These are phyloP conservation scores for Mixornis gularis DNA, from an alignment of 2,113 vertebrate species.

Conservation along the genomic window DNA sequence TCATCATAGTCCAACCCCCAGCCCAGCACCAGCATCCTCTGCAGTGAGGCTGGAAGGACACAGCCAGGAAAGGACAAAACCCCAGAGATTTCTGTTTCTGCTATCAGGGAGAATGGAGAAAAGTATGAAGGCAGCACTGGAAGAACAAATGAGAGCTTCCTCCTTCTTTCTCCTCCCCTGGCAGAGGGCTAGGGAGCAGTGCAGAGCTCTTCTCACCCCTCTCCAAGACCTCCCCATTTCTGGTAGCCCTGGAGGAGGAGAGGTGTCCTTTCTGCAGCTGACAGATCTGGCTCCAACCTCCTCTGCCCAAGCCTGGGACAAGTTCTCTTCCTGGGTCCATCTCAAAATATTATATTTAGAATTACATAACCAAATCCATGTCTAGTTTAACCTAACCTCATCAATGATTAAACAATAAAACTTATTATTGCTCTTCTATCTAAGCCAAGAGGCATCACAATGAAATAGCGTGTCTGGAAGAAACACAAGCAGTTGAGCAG, in stretches of 20 bases:
- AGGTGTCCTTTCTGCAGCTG: not conserved
- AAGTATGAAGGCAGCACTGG: not conserved
- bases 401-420: conserved; percentile 44
- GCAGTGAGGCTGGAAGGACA: not conserved
- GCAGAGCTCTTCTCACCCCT: not conserved
- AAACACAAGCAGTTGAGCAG: not conserved
- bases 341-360: not conserved
- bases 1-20: not conserved
- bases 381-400: conserved; percentile 20
- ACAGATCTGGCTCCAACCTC: not conserved
- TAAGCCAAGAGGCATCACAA: not conserved
- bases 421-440: not conserved
- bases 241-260: not conserved
- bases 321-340: not conserved
- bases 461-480: not conserved
- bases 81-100: not conserved
- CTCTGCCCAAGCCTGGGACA: not conserved
- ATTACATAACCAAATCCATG: not conserved
- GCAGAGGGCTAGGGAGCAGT: not conserved
- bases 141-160: not conserved
- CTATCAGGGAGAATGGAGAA: not conserved
- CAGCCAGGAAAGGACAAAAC: not conserved
- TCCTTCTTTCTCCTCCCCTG: not conserved
- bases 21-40: not conserved
- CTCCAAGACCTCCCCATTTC: not conserved